Conservation (phyloP, 2,113 vertebrate genomes). For the Vireo altiloquus region DNA sequence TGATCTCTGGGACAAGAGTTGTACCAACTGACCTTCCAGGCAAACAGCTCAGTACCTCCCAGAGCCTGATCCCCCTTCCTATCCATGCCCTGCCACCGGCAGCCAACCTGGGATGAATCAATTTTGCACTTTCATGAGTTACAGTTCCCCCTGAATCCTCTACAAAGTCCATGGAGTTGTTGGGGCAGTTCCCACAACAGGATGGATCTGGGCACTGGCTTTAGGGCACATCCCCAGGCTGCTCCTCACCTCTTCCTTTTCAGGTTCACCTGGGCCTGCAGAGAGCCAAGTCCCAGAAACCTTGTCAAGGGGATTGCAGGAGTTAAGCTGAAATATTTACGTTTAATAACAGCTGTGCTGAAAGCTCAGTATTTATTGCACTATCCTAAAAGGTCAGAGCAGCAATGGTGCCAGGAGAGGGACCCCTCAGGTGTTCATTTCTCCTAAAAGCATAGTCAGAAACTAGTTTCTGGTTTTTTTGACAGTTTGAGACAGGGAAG, state of each 20-base stretch:
- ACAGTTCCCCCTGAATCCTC: not conserved
- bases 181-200: not conserved
- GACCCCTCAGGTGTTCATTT: not conserved
- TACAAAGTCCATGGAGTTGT: not conserved
- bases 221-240: not conserved
- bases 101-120: not conserved
- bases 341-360: not conserved
- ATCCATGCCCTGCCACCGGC: rapidly evolving
- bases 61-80: not conserved
- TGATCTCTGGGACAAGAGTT: not conserved
- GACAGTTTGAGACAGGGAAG: not conserved
- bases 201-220: not conserved
- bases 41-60: not conserved
- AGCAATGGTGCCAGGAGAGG: rapidly evolving
- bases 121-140: not conserved
- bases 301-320: not conserved
- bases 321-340: not conserved
- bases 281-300: not conserved
- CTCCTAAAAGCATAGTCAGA: not conserved
- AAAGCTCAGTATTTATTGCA: not conserved
- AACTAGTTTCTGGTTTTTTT: not conserved
- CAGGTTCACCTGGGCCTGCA: not conserved
- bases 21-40: not conserved
- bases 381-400: not conserved
- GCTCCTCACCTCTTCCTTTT: not conserved